Evolutionary conservation across 2,797 vertebrate genomes (phyloP), one percentile per base, ranked within the genome.

Genomic region (Philypnodon macrostomus): DNA sequence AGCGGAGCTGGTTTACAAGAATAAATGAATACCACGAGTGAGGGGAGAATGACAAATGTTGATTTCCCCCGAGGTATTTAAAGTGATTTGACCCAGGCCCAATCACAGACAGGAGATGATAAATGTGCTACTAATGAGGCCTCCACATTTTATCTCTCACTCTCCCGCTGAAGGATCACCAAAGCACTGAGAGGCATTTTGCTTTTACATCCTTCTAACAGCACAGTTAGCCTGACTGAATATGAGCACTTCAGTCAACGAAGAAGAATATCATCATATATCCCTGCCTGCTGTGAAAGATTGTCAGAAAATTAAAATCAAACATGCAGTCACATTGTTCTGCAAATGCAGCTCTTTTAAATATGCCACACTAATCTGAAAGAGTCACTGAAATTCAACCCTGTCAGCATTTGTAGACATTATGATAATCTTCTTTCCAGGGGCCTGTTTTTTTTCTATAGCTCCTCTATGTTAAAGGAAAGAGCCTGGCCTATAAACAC

Each of bases 61-160:
- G 88, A 91, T 91, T 90, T 91, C 89, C 90, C 89, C 74, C 23
- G 88, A 88, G 89, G 87, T 88, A 88, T 85, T 86, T 86, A 86
- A 87, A 89, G 86, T 87, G 88, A 90, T 90, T 87, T 90, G 89
- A 90, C 89, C 88, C 82, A 88, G 88, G 89, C 87, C 88, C 90
- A 90, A 89, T 89, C 87, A 84, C 86, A 90, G 83, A 88, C 86
- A 87, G 85, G 83, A 87, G 86, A 89, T 90, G 89, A 90, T 90
- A 90, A 90, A 90, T 90, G 89, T 87, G 86, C 77, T 86, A 86
- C 87, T 90, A 91, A 91, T 89, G 88, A 90, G 87, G 81, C 81
- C 83, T 80, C 75, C 81, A 60, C 73, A 84, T 86, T 87, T 84
- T 85, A 83, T 84, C 79, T 80, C 80, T 79, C 77, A 79, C 80